phyloP scores from a whole-genome alignment of 2,888 invertebrate genomes.

The Eupelmus urozonus region DNA sequence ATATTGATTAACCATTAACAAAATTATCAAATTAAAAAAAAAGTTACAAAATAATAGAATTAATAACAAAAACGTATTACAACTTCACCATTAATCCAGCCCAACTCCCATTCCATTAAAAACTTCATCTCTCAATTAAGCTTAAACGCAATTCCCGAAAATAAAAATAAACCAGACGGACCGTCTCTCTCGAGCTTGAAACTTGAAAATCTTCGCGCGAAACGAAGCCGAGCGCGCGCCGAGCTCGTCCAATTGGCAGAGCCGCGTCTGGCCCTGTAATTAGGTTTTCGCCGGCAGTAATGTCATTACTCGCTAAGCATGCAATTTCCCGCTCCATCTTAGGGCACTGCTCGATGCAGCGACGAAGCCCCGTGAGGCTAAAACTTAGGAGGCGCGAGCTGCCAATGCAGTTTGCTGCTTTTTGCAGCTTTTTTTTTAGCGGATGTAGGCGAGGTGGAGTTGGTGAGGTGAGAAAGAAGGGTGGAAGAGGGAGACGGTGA shows the following conservation, averaged over 20 bases:
- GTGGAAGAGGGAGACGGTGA: too few species aligned
- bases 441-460: too few species aligned
- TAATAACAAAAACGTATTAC: too few species aligned
- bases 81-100: too few species aligned
- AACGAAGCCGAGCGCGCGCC: not conserved
- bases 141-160: too few species aligned
- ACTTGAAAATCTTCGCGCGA: constrained; percentile 55
- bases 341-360: not conserved
- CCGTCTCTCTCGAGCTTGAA: too few species aligned
- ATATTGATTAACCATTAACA: too few species aligned
- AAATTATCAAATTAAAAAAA: too few species aligned
- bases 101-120: too few species aligned
- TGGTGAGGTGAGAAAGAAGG: not conserved
- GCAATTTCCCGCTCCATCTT: constrained; percentile 70
- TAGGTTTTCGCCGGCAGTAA: constrained; percentile 72
- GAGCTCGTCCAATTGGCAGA: constrained; percentile 66
- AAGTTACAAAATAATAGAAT: too few species aligned
- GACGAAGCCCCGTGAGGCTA: not conserved
- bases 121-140: too few species aligned
- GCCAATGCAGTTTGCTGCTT: not conserved
- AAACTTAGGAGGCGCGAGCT: not conserved
- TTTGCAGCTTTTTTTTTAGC: not conserved
- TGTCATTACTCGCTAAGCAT: constrained; percentile 71
- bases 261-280: constrained; percentile 74
- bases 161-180: too few species aligned